Percentiles rank a stretch among this genome's conserved stretches.
Conservation (phyloP, 2,888 invertebrate genomes). For the Ditula angustiorana region DNA sequence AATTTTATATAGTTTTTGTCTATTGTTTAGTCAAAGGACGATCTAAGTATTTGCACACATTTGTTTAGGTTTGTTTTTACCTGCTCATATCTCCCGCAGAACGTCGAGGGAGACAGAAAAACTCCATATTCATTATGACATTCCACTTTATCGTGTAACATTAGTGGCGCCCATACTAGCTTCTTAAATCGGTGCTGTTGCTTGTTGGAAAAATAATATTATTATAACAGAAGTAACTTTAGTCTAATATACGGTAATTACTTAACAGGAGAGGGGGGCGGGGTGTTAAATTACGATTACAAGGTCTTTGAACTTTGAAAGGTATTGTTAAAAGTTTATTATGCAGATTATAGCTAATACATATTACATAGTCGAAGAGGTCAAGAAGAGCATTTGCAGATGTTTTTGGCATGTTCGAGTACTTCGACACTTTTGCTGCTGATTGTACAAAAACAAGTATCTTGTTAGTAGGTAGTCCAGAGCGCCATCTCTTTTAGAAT, state of each 20-base stretch:
- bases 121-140: conserved; percentile 51
- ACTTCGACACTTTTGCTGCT: background rate
- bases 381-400: no score
- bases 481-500: conserved; percentile 41
- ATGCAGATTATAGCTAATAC: no score
- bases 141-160: conserved; percentile 50
- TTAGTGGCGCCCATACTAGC: conserved; percentile 57
- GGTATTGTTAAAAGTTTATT: no score
- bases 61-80: no score
- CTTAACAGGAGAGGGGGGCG: no score
- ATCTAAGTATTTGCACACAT: no score
- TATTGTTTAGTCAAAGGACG: no score
- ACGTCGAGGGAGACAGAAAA: conserved; percentile 62
- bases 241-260: no score
- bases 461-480: background rate
- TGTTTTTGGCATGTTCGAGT: background rate
- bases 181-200: background rate
- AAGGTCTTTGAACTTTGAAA: no score
- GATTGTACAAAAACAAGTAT: background rate
- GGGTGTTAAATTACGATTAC: no score
- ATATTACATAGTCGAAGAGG: no score
- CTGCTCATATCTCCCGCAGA: conserved; percentile 59
- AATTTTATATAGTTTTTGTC: no score
- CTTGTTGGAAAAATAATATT: background rate
- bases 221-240: background rate